Evolutionary conservation across 1,140 invertebrate genomes (phyloP), one percentile per base, ranked within the genome.

Genomic region (Euglossa dilemma): DNA sequence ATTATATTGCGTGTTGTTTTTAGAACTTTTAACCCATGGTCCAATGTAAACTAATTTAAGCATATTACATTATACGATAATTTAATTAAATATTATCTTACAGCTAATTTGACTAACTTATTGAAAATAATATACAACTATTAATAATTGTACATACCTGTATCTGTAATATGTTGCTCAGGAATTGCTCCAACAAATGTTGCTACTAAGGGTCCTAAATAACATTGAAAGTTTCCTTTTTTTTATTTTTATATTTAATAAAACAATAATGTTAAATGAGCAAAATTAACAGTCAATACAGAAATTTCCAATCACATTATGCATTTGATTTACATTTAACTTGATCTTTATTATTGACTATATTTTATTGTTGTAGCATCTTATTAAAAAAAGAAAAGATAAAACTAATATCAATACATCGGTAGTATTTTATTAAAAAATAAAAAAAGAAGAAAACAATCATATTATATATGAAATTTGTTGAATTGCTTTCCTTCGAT

Each of bases 171-270:
- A 72, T 90, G 91, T 84, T 93, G 92, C 52, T 93, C 92, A 9
- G 93, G 93, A 64, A 92, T 83, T 75, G 89, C 92, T 56, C 93
- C 93, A 74, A 93, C 81, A 72, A 94, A 94, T 12, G 92, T 93
- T 23, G 91, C 91, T 47, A 92, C 89, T 28, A 91, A 59, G 9
- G 92, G 92, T 56, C 87, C 93, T 94, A 18, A 56, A 57, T 43
- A 76, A 84, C 20, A 64, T 18, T n/a, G 50, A 64, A 50, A 47
- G 36, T 45, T 8, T 9, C 4, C 8, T 28, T 28, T 54, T 75
- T 6, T 47, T 54, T 36, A 47, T 6, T 54, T 80, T 18, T 25
- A 57, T 16, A n/a, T 28, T 18, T 9, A 43, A 45, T 45, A 45
- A 74, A 18, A 57, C 8, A 28, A 20, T 4, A 23, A 14, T 74